Evolutionary conservation across 2,797 vertebrate species (phyloP), one percentile per base, ranked within the genome.

Genomic region (Harpagifer antarcticus): DNA sequence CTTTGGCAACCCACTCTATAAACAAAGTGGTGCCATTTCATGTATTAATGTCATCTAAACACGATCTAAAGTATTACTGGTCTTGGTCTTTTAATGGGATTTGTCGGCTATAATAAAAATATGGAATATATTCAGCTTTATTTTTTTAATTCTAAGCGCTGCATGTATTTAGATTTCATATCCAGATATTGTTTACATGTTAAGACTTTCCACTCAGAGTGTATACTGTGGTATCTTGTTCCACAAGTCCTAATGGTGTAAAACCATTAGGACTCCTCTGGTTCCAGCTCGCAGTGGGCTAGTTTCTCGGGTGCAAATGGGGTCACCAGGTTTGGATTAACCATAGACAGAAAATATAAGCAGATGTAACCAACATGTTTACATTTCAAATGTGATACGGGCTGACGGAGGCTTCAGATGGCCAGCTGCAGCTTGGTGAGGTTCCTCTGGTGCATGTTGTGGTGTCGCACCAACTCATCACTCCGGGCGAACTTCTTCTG

Each of bases 391-490:
- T 27, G 19, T n/a, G 44, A 59, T 2, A 27, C 1, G 49, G 70
- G 66, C 79, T 14, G 19, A 68, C 9, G 3, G 60, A 56, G 4
- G 68, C 14, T 40, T 96, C 95, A 99, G 87, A 99, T 96, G 63
- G 98, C 94, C 93, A 99, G 88, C 92, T 99, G 98, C 16, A 99
- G 96, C 76, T 99, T 99, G 91, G 95, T 97, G 96, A 99, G 96
- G 93, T 99, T 99, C 93, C 98, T 97, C 96, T 99, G 98, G 91
- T 99, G 98, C 98, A 99, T 99, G 95, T 98, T 99, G 95, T 99
- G 98, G 82, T 99, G 98, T 74, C 97, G 96, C 84, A 99, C 98
- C 90, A 99, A 88, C 91, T 99, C 98, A 37, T 99, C 98, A 19
- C 98, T 99, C 45, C 98, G 95, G 83, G 98, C 98, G 87, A 99